Base-by-base conservation (phyloP, 2,113 vertebrate species). In the Neolamprologus ventralis region DNA sequence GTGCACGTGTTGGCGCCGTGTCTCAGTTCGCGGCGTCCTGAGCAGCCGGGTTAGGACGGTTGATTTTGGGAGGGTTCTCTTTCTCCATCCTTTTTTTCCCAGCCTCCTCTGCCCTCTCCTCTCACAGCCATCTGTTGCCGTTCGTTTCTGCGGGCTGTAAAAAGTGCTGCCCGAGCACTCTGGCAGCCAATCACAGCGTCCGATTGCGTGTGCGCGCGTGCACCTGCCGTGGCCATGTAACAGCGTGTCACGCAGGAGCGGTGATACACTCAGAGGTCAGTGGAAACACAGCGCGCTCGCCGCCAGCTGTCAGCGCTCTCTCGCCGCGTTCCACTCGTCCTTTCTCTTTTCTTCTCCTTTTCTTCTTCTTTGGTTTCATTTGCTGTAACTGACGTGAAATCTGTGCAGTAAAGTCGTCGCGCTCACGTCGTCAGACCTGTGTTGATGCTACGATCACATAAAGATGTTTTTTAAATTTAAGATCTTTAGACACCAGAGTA, bases 81-180 rank as follows among this genome's bases (percentile, higher is more conserved):
- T 7, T 6, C 9, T 19, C 65, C 49, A 75, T 53, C 26, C 31
- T 12, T 23, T 31, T 16, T 55, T 14, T 9, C 40, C 21, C 42
- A 23, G 28, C 55, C 19, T 35, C 6, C 40, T 35, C 17, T 23
- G 19, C 1, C 47, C 23, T 51, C 80, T 84, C 79, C 42, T 60
- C 82, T 65, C 49, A 51, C 35, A 78, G 75, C 92, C 89, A 92
- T 94, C 93, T 96, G 93, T 90, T 92, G 92, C 92, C 13, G 85
- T 93, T 94, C 65, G 81, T 95, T 93, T 93, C 80, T 82, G 37
- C 53, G 40, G 83, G 63, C 87, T 85, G 83, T 92, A 91, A 94
- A 94, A 92, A 91, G 54, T 88, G 91, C 93, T 88, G 90, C 21
- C 57, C 26, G 63, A 86, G 92, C 92, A 90, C 65, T 79, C n/a